Conservation (phyloP, 2,888 invertebrate genomes). For the Amphipyra berbera region DNA sequence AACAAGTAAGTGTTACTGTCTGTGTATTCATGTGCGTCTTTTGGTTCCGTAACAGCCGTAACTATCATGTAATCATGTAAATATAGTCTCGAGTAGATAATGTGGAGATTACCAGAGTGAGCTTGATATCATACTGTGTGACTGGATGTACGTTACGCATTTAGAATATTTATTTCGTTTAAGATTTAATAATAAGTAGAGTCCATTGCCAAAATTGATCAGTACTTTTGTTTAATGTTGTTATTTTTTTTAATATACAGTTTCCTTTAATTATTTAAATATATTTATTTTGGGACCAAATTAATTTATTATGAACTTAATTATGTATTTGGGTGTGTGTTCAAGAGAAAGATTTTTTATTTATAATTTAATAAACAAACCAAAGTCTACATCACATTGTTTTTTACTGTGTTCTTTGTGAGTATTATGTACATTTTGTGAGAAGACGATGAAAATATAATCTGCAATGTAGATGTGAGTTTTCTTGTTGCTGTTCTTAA, state of each 20-base stretch:
- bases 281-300: slow-evolving; percentile 90
- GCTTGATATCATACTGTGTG: slow-evolving; percentile 76
- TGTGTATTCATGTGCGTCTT: slow-evolving; percentile 77
- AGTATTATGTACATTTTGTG: slow-evolving; percentile 77
- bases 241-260: slow-evolving; percentile 82
- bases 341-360: slow-evolving; percentile 86
- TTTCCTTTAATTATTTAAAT: slow-evolving; percentile 84
- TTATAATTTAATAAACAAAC: slow-evolving; percentile 89
- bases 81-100: slow-evolving; percentile 76
- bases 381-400: slow-evolving; percentile 87
- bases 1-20: slow-evolving; percentile 73
- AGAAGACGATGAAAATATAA: slow-evolving; percentile 79
- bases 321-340: slow-evolving; percentile 88
- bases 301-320: slow-evolving; percentile 88
- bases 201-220: slow-evolving; percentile 89
- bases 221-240: slow-evolving; percentile 85
- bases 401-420: slow-evolving; percentile 77
- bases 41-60: slow-evolving; percentile 77
- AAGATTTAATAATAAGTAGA: slow-evolving; percentile 85
- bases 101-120: slow-evolving; percentile 67
- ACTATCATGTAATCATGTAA: slow-evolving; percentile 76
- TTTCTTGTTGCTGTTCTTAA: slow-evolving; percentile 61
- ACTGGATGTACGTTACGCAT: slow-evolving; percentile 79
- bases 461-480: slow-evolving; percentile 75
- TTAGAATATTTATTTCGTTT: slow-evolving; percentile 86